Conservation (phyloP, 1,140 invertebrate species). For the Drosophila novamexicana region DNA sequence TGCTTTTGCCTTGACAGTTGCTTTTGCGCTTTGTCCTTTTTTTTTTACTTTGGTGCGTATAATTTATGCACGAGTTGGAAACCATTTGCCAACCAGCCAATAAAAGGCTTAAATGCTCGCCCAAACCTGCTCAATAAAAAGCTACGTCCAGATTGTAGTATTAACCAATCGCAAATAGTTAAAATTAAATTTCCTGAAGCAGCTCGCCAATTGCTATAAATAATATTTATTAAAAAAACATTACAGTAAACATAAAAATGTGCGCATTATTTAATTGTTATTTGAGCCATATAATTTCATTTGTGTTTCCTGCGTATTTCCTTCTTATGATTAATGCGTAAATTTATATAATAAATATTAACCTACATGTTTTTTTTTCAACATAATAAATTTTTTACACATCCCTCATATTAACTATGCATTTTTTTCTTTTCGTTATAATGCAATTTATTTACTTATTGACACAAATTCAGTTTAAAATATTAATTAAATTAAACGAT, state of each 20-base stretch:
- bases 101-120: constrained; percentile 34
- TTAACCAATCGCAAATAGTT: constrained; percentile 12
- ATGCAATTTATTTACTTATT: background rate
- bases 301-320: background rate
- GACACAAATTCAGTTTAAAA: background rate
- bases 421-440: background rate
- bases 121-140: background rate
- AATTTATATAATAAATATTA: background rate
- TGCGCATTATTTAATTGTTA: background rate
- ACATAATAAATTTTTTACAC: background rate
- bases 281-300: background rate
- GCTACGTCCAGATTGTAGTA: background rate
- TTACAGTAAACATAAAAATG: background rate
- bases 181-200: background rate
- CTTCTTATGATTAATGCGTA: background rate
- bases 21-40: constrained; percentile 16
- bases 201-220: background rate
- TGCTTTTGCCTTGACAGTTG: constrained; percentile 41
- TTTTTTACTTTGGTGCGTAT: constrained; percentile 48
- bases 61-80: constrained; percentile 62
- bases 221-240: background rate
- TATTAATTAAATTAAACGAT: background rate
- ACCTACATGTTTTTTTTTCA: background rate
- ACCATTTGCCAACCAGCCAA: constrained; percentile 41
- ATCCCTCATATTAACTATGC: background rate